Base-by-base conservation (phyloP, 1,140 invertebrate species). In the Ceratosolen fusciceps region DNA sequence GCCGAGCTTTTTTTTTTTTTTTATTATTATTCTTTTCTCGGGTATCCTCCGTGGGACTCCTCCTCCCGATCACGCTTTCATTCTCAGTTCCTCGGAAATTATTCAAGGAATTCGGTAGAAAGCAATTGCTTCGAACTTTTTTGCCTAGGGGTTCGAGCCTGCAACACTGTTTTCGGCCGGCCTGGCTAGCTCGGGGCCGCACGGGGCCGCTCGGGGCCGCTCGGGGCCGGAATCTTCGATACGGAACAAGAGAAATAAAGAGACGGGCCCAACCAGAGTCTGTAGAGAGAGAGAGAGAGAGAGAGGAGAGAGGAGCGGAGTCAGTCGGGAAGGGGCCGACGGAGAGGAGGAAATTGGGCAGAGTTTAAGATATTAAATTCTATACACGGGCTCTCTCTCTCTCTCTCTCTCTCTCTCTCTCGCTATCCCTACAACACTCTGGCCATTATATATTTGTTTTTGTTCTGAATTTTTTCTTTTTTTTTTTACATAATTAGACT, bases 1-100 rank as follows among this genome's bases (percentile, higher is more conserved):
- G n/a, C n/a, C n/a, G n/a, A n/a, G n/a, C n/a, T n/a, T n/a, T n/a
- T n/a, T n/a, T n/a, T n/a, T n/a, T n/a, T n/a, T n/a, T n/a, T n/a
- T n/a, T n/a, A n/a, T n/a, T n/a, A n/a, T n/a, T n/a, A n/a, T n/a
- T n/a, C n/a, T n/a, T n/a, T n/a, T n/a, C n/a, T n/a, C n/a, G n/a
- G n/a, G n/a, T n/a, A n/a, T n/a, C n/a, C n/a, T n/a, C n/a, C n/a
- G n/a, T n/a, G n/a, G n/a, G n/a, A n/a, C n/a, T n/a, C n/a, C n/a
- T 43, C 49, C 74, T 76, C 47, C 14, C 24, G n/a, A n/a, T 58
- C 37, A 21, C 26, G 62, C 31, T 68, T 56, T 54, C 16, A 37
- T 70, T 56, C 19, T 34, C 39, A 47, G 29, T 71, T 77, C 67
- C 71, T 26, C 19, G 71, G 58, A 74, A 58, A 74, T 74, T 56